Base-by-base conservation (phyloP, 2,797 vertebrate species). In the Lutjanus argentimaculatus region DNA sequence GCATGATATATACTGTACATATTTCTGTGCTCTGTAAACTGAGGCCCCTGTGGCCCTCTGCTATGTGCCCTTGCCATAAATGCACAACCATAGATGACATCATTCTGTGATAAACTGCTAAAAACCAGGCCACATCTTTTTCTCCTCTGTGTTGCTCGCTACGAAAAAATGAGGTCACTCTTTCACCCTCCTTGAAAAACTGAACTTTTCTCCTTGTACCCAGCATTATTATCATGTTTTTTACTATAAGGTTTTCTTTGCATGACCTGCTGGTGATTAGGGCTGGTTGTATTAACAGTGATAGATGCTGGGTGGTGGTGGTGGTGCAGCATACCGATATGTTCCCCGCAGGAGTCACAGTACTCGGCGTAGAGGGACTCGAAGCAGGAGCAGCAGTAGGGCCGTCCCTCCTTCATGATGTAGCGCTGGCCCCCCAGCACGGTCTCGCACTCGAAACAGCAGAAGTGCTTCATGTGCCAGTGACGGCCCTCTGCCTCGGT, bases 391-490 rank as follows among this genome's bases (percentile, higher is more conserved):
- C 99, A 99, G 93, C 99, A 99, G 94, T 99, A 99, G 7, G 99
- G 98, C 11, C 98, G 93, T 3, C 98, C 98, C 3, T 99, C 99
- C 94, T 99, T 99, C 98, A 99, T 99, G 95, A 99, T 99, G 95
- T 99, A 99, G 70, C 99, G 96, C 95, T 99, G 99, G 7, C 98
- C 99, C 0, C 99, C 98, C 81, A 99, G 95, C 75, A 97, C 97
- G 0, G 97, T 97, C 95, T 99, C 98, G 0, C 99, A 99, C 92
- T 99, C 99, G 0, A 98, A 99, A 92, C 99, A 99, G 95, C 98
- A 99, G 89, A 99, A 99, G 90, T 99, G 99, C 92, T 99, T 98
- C 98, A 99, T 99, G 95, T 99, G 99, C 99, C 99, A 99, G 93
- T 99, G 99, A 9, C 98, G 95, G 8, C 98, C 98, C 90, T 99